These are phyloP conservation scores for Eutrigla gurnardus DNA, from an alignment of 2,797 vertebrate species.

Conservation along the genomic window DNA sequence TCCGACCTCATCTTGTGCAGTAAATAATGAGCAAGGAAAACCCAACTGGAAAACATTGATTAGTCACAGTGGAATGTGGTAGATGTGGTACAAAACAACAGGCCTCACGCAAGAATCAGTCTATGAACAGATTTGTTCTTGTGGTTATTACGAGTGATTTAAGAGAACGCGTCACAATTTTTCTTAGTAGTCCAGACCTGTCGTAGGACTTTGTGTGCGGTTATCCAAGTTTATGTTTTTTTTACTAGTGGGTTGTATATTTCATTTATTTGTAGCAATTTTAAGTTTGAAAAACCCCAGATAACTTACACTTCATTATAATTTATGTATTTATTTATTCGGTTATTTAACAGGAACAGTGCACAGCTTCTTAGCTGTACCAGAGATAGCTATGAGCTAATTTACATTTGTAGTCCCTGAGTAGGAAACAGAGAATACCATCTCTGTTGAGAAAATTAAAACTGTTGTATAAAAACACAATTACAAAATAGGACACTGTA, in stretches of 20 bases:
- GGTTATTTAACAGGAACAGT: too few species aligned
- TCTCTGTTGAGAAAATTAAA: too few species aligned
- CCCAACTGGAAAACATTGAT: not conserved
- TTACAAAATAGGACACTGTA: too few species aligned
- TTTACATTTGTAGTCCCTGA: too few species aligned
- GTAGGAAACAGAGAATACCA: too few species aligned
- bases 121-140: not conserved
- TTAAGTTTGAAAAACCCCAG: not conserved
- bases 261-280: not conserved
- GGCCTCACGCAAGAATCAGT: not conserved
- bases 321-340: too few species aligned
- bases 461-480: too few species aligned
- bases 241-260: not conserved
- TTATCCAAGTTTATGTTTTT: not conserved
- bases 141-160: not conserved
- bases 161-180: not conserved
- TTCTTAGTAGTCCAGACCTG: not conserved
- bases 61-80: not conserved
- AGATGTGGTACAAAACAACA: not conserved
- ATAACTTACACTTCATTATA: not conserved
- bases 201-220: too few species aligned
- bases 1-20: not conserved
- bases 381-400: too few species aligned
- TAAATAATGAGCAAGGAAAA: slow-evolving; percentile 21
- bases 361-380: too few species aligned